Conservation (phyloP, 2,888 invertebrate genomes). For the Aleiodes alternator region DNA sequence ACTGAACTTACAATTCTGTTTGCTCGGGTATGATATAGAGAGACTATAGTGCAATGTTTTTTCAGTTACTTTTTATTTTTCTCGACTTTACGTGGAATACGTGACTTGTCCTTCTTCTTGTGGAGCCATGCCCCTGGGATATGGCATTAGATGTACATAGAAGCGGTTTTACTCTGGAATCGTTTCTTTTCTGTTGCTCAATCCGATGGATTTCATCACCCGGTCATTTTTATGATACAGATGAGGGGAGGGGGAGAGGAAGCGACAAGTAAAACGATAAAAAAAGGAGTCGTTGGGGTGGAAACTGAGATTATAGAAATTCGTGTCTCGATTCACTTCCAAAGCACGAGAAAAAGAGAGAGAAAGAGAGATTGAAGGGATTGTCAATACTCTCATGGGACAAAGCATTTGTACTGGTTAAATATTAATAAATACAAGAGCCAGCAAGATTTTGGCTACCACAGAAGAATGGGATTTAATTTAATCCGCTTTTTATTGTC, state of each 20-base stretch:
- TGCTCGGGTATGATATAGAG: neutral
- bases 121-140: neutral
- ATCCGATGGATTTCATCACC: conserved; percentile 21
- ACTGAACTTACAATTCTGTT: neutral
- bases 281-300: neutral
- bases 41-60: neutral
- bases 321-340: too few species aligned
- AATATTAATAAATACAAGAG: too few species aligned
- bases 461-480: too few species aligned
- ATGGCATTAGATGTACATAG: neutral
- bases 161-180: conserved; percentile 1
- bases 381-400: too few species aligned
- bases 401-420: too few species aligned
- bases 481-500: too few species aligned
- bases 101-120: conserved; percentile 4
- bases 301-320: conserved; percentile 7
- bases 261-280: too few species aligned
- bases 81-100: neutral
- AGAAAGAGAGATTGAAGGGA: too few species aligned
- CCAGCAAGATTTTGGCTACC: too few species aligned
- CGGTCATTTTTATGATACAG: neutral
- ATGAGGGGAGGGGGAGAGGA: neutral
- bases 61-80: neutral
- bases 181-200: conserved; percentile 10
- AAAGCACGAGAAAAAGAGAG: too few species aligned